Evolutionary conservation across 2,888 invertebrate species (phyloP), one percentile per base, ranked within the genome.

Genomic region (Drosophila tanythrix): DNA sequence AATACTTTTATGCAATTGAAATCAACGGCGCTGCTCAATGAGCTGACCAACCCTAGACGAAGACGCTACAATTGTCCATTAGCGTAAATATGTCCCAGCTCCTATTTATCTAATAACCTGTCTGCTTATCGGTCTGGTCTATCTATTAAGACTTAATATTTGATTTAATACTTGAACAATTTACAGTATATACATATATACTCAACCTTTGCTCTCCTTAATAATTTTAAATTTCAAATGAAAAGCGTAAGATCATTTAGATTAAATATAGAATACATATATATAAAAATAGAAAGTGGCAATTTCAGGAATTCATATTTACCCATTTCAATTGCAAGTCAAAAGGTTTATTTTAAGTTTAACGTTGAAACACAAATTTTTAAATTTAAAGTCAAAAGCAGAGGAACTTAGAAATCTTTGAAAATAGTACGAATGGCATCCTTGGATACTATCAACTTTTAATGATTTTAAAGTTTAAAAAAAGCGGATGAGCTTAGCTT

Each of bases 1-100:
- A 82, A 75, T 67, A 65, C 72, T 68, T 86, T 85, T 88, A 85
- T 76, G 76, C 83, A 84, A 84, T 88, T 80, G 73, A 73, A 74
- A 70, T 75, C 73, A 63, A 63, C 25, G 29, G 18, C 36, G 29
- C 36, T 43, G 74, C 29, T 63, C 65, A 82, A 82, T 88, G 82
- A 80, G 70, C 71, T 72, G 85, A 53, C 70, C 70, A 67, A 53
- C 33, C 36, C 68, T 38, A 61, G 67, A 63, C 63, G 29, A 38
- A 67, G 56, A 70, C 50, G 29, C 38, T n/a, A 27, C 18, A n/a
- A 27, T 33, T 59, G 43, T 6, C 10, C 71, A 56, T 55, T 18
- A 58, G 6, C 29, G 35, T 27, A 38, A 46, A 66, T 31, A 48
- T 59, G 40, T 57, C 6, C 31, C 55, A 43, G n/a, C 31, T 51